phyloP scores from a whole-genome alignment of 2,888 invertebrate species.

The Leptinotarsa juncta region DNA sequence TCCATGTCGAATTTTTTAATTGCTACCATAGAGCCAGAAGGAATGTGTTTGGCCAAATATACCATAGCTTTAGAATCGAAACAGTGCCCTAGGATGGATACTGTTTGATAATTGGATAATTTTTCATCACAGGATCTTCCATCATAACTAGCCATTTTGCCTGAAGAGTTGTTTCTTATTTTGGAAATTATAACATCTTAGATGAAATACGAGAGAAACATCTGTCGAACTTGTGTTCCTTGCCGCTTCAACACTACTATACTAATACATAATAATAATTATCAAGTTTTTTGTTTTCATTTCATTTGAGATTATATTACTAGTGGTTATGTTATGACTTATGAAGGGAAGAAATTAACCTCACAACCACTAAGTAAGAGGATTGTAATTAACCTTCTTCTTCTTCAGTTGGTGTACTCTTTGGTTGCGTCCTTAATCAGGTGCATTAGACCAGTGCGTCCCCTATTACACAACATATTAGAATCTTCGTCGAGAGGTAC shows the following conservation, averaged over 20 bases:
- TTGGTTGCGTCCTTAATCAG: too few relatives aligned
- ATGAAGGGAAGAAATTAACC: too few relatives aligned
- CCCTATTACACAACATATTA: too few relatives aligned
- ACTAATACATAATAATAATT: background rate
- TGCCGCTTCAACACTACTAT: background rate
- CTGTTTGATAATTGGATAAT: constrained; percentile 74
- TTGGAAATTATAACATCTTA: background rate
- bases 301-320: background rate
- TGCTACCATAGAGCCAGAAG: constrained; percentile 76
- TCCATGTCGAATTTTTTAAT: constrained; percentile 83
- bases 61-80: constrained; percentile 78
- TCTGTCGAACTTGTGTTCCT: background rate
- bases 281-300: background rate
- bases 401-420: too few relatives aligned
- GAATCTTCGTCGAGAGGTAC: too few relatives aligned
- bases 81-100: constrained; percentile 76
- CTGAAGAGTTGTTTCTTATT: background rate
- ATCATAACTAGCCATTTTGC: constrained; percentile 58
- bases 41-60: constrained; percentile 76
- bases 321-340: too few relatives aligned
- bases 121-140: constrained; percentile 60
- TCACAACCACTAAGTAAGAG: too few relatives aligned
- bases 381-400: too few relatives aligned
- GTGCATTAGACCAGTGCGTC: too few relatives aligned
- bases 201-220: background rate